phyloP scores from a whole-genome alignment of 2,888 invertebrate genomes.

The Drosophila demipolita region DNA sequence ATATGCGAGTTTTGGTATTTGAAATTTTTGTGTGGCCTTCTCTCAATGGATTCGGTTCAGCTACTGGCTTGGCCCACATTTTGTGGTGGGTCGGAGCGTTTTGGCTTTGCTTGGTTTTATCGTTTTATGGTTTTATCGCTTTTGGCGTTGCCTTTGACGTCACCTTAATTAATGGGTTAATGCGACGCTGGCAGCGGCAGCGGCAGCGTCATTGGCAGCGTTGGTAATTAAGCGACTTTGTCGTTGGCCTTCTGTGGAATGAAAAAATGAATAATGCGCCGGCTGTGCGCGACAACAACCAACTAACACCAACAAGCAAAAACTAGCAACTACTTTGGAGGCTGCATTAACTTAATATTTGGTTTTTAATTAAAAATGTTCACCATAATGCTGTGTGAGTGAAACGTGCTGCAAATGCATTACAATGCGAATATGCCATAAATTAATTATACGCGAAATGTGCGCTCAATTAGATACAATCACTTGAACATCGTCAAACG shows the following conservation, averaged over 20 bases:
- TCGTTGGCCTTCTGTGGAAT: constrained; percentile 72
- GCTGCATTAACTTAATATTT: constrained; percentile 76
- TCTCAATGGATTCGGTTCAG: constrained; percentile 20
- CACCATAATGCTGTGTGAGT: constrained; percentile 26
- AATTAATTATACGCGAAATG: constrained; percentile 70
- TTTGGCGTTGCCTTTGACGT: constrained; percentile 77
- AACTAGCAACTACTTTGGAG: constrained; percentile 64
- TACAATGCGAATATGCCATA: constrained; percentile 55
- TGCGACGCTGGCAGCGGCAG: constrained; percentile 52
- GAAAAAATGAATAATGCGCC: constrained; percentile 73
- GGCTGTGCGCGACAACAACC: constrained; percentile 31
- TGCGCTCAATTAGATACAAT: constrained; percentile 65
- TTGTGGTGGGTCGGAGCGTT: constrained; percentile 14
- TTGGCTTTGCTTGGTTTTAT: constrained; percentile 48
- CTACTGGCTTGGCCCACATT: constrained; percentile 27
- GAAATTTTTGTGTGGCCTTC: constrained; percentile 55
- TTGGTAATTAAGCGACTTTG: constrained; percentile 79
- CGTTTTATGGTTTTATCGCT: constrained; percentile 72
- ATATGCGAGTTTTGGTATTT: constrained; percentile 67
- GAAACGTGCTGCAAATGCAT: constrained; percentile 49
- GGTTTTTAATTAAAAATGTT: constrained; percentile 61
- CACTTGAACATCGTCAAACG: constrained; percentile 51
- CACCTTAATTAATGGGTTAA: constrained; percentile 81
- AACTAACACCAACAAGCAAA: constrained; percentile 24
- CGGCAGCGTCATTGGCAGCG: constrained; percentile 45